Evolutionary conservation across 2,113 vertebrate genomes (phyloP).

Genomic region (Theropithecus gelada): DNA sequence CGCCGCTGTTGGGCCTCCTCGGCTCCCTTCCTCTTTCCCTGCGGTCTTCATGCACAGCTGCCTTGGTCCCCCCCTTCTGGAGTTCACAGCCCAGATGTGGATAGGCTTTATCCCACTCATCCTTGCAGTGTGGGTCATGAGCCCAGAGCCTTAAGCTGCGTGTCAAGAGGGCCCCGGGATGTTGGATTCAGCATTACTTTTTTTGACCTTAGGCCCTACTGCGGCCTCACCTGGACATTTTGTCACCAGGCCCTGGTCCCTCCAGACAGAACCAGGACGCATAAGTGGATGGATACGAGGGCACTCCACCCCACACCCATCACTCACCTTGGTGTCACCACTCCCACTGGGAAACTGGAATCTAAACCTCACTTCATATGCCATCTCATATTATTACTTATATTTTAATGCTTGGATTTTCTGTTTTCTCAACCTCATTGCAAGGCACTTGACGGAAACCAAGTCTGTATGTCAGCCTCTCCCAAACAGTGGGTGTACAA

Average conservation of each 20-base stretch:
- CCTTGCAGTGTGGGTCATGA: background rate
- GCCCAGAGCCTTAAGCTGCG: background rate
- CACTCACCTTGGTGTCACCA: background rate
- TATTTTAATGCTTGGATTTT: background rate
- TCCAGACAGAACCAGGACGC: background rate
- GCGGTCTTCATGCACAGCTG: background rate
- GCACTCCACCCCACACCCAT: background rate
- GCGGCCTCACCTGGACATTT: background rate
- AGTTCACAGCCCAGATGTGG: background rate
- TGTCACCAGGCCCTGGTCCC: background rate
- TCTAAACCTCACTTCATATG: background rate
- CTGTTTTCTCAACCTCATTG: background rate
- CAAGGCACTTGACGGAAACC: background rate
- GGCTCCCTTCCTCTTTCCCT: accelerated
- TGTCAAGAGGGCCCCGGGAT: background rate
- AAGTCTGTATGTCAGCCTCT: background rate
- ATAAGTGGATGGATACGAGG: background rate
- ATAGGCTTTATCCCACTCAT: background rate
- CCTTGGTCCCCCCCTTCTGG: background rate
- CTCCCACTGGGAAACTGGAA: background rate
- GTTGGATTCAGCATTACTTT: background rate
- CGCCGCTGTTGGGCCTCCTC: accelerated
- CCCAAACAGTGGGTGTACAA: background rate
- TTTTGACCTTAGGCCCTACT: background rate
- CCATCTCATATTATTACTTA: background rate